Evolutionary conservation across 2,888 invertebrate species (phyloP), one percentile per base, ranked within the genome.

Genomic region (Ganaspis brasiliensis): DNA sequence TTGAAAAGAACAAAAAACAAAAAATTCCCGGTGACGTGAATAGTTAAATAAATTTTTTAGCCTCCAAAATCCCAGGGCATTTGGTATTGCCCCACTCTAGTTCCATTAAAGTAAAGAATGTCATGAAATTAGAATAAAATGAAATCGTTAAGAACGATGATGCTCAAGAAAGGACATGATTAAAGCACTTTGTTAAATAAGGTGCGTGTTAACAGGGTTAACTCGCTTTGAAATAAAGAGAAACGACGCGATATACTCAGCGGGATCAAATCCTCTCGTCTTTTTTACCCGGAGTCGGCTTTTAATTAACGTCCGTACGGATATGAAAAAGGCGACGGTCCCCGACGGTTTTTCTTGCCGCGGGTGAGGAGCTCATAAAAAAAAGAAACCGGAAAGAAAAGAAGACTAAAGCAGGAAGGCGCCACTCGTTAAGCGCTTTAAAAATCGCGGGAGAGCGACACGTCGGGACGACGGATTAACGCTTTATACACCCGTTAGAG

Each of bases 391-490:
- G 70, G 63, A 67, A 24, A 67, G 24, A 45, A 56, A 35, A 55
- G 57, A 52, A 61, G 71, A 45, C 45, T 73, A 55, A 56, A 59
- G 49, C 12, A 72, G 80, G 73, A 81, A 80, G 79, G 78, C 81
- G 78, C 77, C 80, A 83, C 80, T 79, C 80, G 82, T 82, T 84
- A 82, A 84, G 82, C 83, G 80, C 81, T 83, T 84, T 84, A 84
- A 83, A n/a, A 84, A 84, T 84, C 82, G 82, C 82, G 80, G 72
- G 84, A 82, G 82, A 82, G 82, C 82, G 76, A 77, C 81, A 80
- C 83, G 78, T 76, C 74, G 75, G 76, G 80, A 83, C 80, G 83
- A 78, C 80, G 82, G 83, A 85, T 84, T 84, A 84, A 83, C 83
- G 79, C 81, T 78, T 81, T 83, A 79, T 78, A 75, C 76, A 78